Evolutionary conservation across 2,797 vertebrate species (phyloP), one percentile per base, ranked within the genome.

Genomic region (Zalophus californianus): DNA sequence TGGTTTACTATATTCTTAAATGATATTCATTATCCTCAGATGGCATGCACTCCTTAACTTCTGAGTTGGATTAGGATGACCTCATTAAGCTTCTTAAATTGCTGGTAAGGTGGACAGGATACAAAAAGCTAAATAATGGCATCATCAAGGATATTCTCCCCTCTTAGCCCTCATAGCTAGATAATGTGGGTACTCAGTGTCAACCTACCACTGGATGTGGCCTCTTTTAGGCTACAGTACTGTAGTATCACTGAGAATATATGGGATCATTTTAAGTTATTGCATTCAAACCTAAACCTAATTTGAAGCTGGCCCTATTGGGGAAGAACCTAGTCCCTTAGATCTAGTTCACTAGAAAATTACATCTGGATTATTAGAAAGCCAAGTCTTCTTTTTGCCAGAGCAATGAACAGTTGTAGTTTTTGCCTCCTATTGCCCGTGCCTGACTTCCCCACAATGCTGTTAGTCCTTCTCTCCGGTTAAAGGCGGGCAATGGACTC

Each of bases 81-180:
- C n/a, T 91, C 78, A 91, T 50, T 41, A 86, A 73, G 27, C 35
- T 94, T 87, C 86, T 75, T 70, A 75, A 79, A 58, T 38, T 27
- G 10, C 18, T 54, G 1, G 14, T 52, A 38, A 91, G 23, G 41
- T 54, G 6, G 23, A 58, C 12, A 62, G 32, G 27, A 21, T 38
- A 72, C 1, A 52, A 41, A 80, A 83, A 21, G 9, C n/a, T 86
- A 25, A 60, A 90, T 41, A 86, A 60, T 12, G 54, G 9, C 35
- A 62, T n/a, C 25, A 52, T 15, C 5, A 56, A 0, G 1, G 2
- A 70, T 78, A 18, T 29, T 50, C 27, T 15, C 35, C 18, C 27
- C 44, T 14, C 27, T 18, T n/a, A 77, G 48, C 2, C 15, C 18
- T 52, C 29, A 25, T 1, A 38, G 15, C 14, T 20, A 87, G 20